phyloP scores from a whole-genome alignment of 2,888 invertebrate genomes.

The Cantharis lateralis region DNA sequence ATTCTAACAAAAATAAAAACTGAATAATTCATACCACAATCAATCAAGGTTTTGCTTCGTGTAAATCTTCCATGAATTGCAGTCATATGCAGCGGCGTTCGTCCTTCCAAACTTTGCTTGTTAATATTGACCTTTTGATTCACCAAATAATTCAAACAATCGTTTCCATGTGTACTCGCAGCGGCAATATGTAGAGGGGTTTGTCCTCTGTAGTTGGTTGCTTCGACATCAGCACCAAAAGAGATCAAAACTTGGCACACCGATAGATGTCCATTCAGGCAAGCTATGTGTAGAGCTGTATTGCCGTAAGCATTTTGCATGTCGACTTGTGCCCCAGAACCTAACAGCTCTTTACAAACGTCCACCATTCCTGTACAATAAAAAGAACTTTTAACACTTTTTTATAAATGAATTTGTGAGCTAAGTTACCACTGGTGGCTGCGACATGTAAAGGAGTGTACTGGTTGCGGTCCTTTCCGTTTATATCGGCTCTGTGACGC shows the following conservation, averaged over 20 bases:
- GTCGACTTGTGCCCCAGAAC: constrained; percentile 62
- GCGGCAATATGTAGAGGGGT: constrained; percentile 66
- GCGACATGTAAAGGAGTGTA: constrained; percentile 69
- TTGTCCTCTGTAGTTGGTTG: constrained; percentile 62
- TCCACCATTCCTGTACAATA: constrained; percentile 39
- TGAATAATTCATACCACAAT: constrained; percentile 56
- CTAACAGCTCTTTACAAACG: constrained; percentile 54
- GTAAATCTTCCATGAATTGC: constrained; percentile 68
- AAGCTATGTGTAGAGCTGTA: constrained; percentile 64
- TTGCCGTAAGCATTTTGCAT: constrained; percentile 64
- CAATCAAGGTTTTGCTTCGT: constrained; percentile 64
- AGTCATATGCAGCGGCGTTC: constrained; percentile 69
- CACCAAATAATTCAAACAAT: constrained; percentile 63
- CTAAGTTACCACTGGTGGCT: constrained; percentile 59
- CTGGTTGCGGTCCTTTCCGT: constrained; percentile 57
- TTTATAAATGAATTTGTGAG: background rate
- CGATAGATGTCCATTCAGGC: constrained; percentile 63
- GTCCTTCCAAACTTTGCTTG: constrained; percentile 62
- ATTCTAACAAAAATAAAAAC: no score
- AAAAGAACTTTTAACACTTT: background rate
- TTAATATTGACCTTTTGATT: constrained; percentile 61
- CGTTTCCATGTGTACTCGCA: constrained; percentile 64
- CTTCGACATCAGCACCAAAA: constrained; percentile 58
- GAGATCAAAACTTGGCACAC: constrained; percentile 60
- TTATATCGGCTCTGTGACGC: constrained; percentile 56